These are phyloP conservation scores for Hypercompe scribonia DNA, from an alignment of 2,888 invertebrate genomes.

Conservation along the genomic window DNA sequence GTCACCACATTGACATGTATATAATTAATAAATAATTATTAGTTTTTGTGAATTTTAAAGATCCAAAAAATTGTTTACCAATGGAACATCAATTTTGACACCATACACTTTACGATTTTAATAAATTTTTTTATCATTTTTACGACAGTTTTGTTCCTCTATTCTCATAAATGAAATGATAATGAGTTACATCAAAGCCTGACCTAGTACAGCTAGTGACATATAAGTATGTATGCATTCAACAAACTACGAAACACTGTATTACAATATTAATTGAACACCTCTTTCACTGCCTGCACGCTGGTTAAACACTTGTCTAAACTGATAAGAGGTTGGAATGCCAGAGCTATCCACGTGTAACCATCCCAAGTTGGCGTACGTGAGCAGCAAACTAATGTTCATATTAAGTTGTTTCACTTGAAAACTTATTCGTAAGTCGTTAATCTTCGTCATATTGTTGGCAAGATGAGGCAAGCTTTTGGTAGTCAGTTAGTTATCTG, in stretches of 20 bases:
- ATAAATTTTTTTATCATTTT: no score
- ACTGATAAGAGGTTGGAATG: slow-evolving; percentile 16
- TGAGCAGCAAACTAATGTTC: slow-evolving; percentile 15
- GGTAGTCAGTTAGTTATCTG: background rate
- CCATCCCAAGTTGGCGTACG: slow-evolving; percentile 20
- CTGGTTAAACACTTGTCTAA: slow-evolving; percentile 10
- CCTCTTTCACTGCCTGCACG: background rate
- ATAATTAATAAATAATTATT: no score
- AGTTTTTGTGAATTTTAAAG: no score
- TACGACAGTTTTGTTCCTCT: no score
- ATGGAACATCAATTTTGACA: no score
- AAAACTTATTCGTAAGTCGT: slow-evolving; percentile 28
- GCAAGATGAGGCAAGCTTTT: background rate
- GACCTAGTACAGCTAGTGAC: no score
- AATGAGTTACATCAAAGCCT: no score
- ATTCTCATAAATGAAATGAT: no score
- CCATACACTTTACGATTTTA: no score
- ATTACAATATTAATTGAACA: background rate
- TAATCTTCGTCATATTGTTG: slow-evolving; percentile 19
- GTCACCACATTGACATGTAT: no score
- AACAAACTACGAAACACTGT: background rate
- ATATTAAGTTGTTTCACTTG: slow-evolving; percentile 18
- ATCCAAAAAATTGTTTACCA: no score
- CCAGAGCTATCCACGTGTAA: slow-evolving; percentile 18
- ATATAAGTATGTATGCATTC: background rate